These are phyloP conservation scores for Arion vulgaris DNA, from an alignment of 1,140 invertebrate genomes.

Conservation along the genomic window DNA sequence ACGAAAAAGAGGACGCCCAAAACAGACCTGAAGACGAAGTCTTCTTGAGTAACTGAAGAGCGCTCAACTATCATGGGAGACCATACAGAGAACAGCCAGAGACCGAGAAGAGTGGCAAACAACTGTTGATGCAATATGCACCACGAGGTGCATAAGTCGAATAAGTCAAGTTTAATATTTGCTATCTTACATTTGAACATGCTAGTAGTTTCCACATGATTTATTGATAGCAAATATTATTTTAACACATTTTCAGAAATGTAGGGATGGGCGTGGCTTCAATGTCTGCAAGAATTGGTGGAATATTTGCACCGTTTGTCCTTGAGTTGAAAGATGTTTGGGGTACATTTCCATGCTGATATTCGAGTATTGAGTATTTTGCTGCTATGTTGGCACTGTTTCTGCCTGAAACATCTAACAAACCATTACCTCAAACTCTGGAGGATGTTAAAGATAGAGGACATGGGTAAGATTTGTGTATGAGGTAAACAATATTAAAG, in stretches of 20 bases:
- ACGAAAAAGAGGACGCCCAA: no score
- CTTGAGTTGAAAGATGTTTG: slow-evolving; percentile 41
- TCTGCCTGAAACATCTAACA: slow-evolving; percentile 50
- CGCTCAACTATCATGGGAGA: no score
- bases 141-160: background rate
- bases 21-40: no score
- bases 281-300: slow-evolving; percentile 51
- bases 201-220: no score
- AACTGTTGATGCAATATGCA: no score
- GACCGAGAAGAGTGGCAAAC: no score
- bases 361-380: slow-evolving; percentile 41
- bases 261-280: slow-evolving; percentile 53
- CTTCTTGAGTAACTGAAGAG: no score
- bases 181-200: no score
- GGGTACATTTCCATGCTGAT: slow-evolving; percentile 47
- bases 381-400: slow-evolving; percentile 47
- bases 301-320: slow-evolving; percentile 47
- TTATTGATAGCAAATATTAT: no score
- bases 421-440: slow-evolving; percentile 50
- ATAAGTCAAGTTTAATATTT: background rate
- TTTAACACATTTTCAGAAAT: slow-evolving; percentile 43
- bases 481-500: no score
- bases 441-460: slow-evolving; percentile 45
- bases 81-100: no score
- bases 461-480: slow-evolving; percentile 3